A percentile compares a stretch with the other conserved stretches of the same genome.
phyloP scores from a whole-genome alignment of 2,113 vertebrate genomes.

The Todiramphus chloris region DNA sequence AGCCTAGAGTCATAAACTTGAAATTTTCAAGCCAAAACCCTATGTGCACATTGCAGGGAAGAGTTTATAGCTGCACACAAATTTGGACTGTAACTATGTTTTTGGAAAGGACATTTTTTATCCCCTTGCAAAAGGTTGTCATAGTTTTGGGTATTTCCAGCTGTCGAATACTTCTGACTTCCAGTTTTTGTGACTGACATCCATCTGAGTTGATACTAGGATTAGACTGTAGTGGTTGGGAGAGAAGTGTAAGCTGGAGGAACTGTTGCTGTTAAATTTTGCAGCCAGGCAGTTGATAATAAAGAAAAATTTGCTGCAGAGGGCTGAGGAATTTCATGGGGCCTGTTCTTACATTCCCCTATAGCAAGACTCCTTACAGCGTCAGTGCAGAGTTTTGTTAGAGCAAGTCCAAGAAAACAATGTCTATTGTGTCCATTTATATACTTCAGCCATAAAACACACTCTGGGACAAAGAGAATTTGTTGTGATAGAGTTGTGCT shows the following conservation, averaged over 20 bases:
- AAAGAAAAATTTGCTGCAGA: neutral
- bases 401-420: neutral
- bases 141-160: neutral
- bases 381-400: neutral
- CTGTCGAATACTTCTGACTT: neutral
- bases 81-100: neutral
- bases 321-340: neutral
- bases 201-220: neutral
- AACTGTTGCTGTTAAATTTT: neutral
- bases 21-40: neutral
- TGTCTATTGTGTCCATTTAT: conserved; percentile 4
- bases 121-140: neutral
- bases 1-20: neutral
- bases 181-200: neutral
- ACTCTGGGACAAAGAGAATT: conserved; percentile 27
- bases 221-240: neutral
- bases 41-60: neutral
- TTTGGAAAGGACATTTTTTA: neutral
- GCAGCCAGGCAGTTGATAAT: neutral
- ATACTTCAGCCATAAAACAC: conserved; percentile 8
- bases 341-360: neutral
- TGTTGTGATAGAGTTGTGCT: conserved; percentile 48
- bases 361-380: neutral
- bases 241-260: neutral
- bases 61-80: neutral